phyloP scores from a whole-genome alignment of 2,113 vertebrate species.

The Pterocles burchelli region DNA sequence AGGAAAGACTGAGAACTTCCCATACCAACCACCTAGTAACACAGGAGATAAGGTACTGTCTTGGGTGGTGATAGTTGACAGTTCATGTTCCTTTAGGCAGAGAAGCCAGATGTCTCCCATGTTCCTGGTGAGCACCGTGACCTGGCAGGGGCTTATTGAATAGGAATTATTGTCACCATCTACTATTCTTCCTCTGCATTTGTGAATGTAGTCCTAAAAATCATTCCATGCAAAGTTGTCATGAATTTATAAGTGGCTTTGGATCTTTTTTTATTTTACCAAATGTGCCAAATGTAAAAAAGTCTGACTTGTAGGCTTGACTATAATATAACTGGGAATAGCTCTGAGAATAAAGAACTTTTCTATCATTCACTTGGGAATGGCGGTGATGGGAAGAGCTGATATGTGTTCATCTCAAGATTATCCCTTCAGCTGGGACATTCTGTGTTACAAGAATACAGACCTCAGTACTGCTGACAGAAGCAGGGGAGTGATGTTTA shows the following conservation, averaged over 20 bases:
- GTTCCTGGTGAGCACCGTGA: neutral
- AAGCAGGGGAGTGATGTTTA: neutral
- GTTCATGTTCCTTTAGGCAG: neutral
- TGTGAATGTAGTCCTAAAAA: neutral
- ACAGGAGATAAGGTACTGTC: neutral
- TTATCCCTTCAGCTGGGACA: neutral
- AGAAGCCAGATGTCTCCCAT: neutral
- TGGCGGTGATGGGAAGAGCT: neutral
- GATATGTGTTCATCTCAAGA: neutral
- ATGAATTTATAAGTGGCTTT: neutral
- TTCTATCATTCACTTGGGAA: neutral
- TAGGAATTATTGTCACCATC: neutral
- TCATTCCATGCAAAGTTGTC: neutral
- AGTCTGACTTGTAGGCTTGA: neutral
- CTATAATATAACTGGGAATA: neutral
- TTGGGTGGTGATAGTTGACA: neutral
- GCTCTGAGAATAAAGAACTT: neutral
- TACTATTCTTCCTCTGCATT: neutral
- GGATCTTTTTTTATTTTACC: neutral
- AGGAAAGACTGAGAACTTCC: neutral
- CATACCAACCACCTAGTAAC: accelerated
- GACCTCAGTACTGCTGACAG: neutral
- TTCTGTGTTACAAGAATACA: neutral
- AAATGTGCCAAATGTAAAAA: neutral
- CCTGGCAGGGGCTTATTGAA: neutral